Evolutionary conservation across 2,888 invertebrate genomes (phyloP), one percentile per base, ranked within the genome.

Genomic region (Pasiphila rectangulata): DNA sequence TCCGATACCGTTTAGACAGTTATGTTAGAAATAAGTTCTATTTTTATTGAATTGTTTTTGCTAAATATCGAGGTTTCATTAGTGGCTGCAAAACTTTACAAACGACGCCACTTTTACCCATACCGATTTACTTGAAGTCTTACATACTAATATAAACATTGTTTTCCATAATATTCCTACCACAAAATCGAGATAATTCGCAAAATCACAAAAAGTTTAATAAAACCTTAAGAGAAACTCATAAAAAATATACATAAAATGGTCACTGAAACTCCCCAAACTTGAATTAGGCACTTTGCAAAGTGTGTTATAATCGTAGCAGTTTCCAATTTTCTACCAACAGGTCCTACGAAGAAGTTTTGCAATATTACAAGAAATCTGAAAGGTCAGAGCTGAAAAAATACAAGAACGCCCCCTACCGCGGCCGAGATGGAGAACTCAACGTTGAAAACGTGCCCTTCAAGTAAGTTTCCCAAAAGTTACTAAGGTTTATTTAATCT

Each of bases 311-410:
- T 32, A 32, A 32, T 39, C 43, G 36, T 17, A 44, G 20, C 39
- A 19, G 44, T 39, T 43, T 56, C 32, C 35, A 41, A 50, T 53
- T 49, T 45, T 44, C 12, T 37, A 30, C 52, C 63, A 61, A 49
- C 75, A 88, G 96, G 96, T 90, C 92, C 13, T 92, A 91, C 64
- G 63, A 83, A 0, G 91, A 92, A 27, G 90, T 92, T 16, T 64
- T 92, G 47, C 83, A 85, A 15, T 92, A 92, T 68, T 93, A 90
- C 61, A 82, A 88, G 39, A 92, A 92, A 75, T 91, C 92, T 0
- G 93, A 93, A 75, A 83, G 81, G 53, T 79, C 87, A 2, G 80
- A 84, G 53, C 56, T 88, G 51, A 81, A 79, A 72, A 79, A 85
- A 60, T 90, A 90, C 23, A 88, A 84, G 57, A 78, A 89, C 32